Percentiles rank a stretch among this genome's conserved stretches.
These are phyloP conservation scores for Ricordea florida DNA, from an alignment of 92 coral and sea anemone genomes.

Conservation along the genomic window DNA sequence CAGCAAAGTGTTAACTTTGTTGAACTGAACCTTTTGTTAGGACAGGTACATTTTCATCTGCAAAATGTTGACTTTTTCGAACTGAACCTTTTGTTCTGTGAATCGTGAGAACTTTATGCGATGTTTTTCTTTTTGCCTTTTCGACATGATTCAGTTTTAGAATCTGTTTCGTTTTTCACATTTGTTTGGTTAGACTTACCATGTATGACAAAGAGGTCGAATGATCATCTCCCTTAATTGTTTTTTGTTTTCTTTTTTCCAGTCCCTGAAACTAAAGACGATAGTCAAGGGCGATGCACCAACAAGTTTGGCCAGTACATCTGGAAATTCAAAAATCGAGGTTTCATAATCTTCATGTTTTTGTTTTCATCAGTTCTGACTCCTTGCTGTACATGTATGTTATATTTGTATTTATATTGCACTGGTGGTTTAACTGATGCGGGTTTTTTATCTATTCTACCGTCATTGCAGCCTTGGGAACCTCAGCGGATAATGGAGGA, in stretches of 20 bases:
- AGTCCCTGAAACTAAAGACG: conserved; percentile 83
- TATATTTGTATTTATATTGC: not conserved
- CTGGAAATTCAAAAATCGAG: conserved; percentile 77
- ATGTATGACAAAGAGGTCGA: not conserved
- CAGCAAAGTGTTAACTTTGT: not conserved
- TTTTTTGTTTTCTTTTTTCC: not conserved
- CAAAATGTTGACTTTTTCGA: not conserved
- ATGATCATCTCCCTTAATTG: not conserved
- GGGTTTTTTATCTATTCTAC: not conserved
- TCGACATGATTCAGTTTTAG: too few relatives aligned
- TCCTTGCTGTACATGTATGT: too few relatives aligned
- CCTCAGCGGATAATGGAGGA: conserved; percentile 85
- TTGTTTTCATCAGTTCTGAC: not conserved
- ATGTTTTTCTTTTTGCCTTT: not conserved
- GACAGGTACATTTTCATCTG: too few relatives aligned
- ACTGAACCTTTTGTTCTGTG: not conserved
- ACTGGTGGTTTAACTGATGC: not conserved
- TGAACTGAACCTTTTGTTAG: not conserved
- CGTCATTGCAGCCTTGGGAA: conserved; percentile 83
- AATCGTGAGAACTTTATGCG: too few relatives aligned
- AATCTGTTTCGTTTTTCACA: not conserved
- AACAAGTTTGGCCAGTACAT: conserved; percentile 75
- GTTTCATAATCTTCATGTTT: too few relatives aligned
- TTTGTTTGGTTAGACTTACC: not conserved
- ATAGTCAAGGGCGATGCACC: conserved; percentile 92